These are phyloP conservation scores for Notoglanidium macrostoma DNA, from an alignment of 2,797 vertebrate genomes.

Conservation along the genomic window DNA sequence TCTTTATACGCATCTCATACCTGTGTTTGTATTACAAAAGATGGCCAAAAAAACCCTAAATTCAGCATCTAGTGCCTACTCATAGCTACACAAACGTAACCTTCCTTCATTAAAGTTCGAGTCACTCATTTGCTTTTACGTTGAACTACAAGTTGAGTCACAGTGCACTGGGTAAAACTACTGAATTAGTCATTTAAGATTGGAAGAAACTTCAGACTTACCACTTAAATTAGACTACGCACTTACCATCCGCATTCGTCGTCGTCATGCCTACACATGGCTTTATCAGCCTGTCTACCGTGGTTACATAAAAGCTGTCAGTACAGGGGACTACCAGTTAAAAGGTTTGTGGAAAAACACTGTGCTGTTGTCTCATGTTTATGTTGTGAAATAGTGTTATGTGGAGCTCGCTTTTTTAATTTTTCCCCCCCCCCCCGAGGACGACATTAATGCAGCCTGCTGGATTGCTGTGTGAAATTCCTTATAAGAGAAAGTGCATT, in stretches of 20 bases:
- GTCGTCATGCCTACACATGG: not conserved
- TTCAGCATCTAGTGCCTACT: not conserved
- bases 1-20: constrained; percentile 6
- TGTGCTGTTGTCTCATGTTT: not conserved
- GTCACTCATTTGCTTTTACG: not conserved
- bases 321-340: constrained; percentile 11
- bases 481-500: constrained; percentile 42
- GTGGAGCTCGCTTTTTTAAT: constrained; percentile 14
- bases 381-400: constrained; percentile 8
- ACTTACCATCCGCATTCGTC: not conserved
- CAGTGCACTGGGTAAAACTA: constrained; percentile 2
- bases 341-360: not conserved
- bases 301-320: constrained; percentile 1
- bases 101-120: not conserved
- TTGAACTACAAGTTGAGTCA: constrained; percentile 17
- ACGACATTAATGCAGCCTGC: not conserved
- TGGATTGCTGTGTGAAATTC: constrained; percentile 2
- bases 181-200: not conserved
- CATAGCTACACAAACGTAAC: constrained; percentile 15
- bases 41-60: not conserved
- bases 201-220: constrained; percentile 1
- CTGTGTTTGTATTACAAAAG: not conserved
- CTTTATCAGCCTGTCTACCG: not conserved
- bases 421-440: not conserved
- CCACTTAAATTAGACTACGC: constrained; percentile 18